Conservation (phyloP, 2,797 vertebrate species). For the Brachyalestes nurse region DNA sequence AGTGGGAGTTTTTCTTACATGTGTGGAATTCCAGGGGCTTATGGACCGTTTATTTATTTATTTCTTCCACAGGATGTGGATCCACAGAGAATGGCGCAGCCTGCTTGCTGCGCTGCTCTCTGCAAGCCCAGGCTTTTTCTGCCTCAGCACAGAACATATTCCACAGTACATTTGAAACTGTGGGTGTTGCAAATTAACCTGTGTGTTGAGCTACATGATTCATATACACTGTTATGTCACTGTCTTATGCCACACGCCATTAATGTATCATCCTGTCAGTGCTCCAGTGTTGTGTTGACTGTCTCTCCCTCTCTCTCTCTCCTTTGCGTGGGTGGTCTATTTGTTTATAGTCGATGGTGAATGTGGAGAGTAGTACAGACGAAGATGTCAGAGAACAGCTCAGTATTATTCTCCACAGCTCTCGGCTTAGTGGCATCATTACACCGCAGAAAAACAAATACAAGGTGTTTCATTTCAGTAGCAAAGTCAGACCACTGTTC, state of each 20-base stretch:
- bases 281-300: neutral
- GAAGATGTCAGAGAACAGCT: neutral
- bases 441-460: slow-evolving; percentile 4
- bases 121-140: neutral
- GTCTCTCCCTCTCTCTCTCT: neutral
- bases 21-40: neutral
- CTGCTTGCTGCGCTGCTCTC: neutral
- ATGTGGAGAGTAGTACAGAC: slow-evolving; percentile 12
- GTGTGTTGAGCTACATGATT: neutral
- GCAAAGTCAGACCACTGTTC: neutral
- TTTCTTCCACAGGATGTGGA: neutral
- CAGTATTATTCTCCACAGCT: neutral
- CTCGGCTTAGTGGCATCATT: slow-evolving; percentile 10
- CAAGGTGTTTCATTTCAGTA: neutral
- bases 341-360: neutral
- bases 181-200: slow-evolving; percentile 11
- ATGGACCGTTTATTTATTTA: neutral
- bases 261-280: neutral
- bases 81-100: neutral
- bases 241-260: neutral
- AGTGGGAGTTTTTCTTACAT: neutral
- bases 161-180: neutral
- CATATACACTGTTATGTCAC: slow-evolving; percentile 2
- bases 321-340: slow-evolving; percentile 29
- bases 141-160: neutral